Evolutionary conservation across 1,140 invertebrate species (phyloP).

Genomic region (Belonocnema kinseyi): DNA sequence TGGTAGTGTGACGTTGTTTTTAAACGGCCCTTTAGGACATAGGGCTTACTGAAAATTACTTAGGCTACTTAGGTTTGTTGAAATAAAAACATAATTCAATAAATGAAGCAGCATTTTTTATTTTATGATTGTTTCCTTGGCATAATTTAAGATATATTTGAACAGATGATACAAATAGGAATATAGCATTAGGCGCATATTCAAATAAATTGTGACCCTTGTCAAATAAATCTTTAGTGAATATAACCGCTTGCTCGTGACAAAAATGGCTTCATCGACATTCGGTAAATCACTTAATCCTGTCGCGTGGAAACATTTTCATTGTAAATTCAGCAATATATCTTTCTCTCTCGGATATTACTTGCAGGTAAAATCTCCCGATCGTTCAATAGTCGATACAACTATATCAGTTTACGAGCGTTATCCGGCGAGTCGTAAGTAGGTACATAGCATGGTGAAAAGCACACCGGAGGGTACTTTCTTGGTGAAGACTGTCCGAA

Average conservation of each 20-base stretch:
- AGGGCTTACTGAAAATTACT: too few relatives aligned
- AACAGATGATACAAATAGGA: not conserved
- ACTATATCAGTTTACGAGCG: conserved; percentile 23
- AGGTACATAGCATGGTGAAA: conserved; percentile 13
- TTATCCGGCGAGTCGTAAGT: conserved; percentile 30
- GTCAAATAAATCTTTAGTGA: conserved; percentile 7
- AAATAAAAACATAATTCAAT: too few relatives aligned
- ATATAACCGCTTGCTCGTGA: conserved; percentile 20
- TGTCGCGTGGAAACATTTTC: conserved; percentile 29
- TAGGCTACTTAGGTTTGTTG: too few relatives aligned
- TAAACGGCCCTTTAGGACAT: too few relatives aligned
- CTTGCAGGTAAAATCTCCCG: conserved; percentile 15
- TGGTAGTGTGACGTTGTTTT: too few relatives aligned
- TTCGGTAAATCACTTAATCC: conserved; percentile 27
- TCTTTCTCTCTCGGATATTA: conserved; percentile 31
- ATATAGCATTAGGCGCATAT: not conserved
- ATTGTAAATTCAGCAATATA: conserved; percentile 28
- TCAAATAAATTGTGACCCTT: conserved; percentile 11
- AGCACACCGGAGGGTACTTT: conserved; percentile 29
- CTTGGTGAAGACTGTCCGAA: conserved; percentile 3
- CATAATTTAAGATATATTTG: too few relatives aligned
- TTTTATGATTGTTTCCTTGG: too few relatives aligned
- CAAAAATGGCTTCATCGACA: conserved; percentile 30
- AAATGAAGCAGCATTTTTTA: too few relatives aligned
- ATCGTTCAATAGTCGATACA: conserved; percentile 25